phyloP scores from a whole-genome alignment of 2,113 vertebrate species.

The Odontesthes bonariensis region DNA sequence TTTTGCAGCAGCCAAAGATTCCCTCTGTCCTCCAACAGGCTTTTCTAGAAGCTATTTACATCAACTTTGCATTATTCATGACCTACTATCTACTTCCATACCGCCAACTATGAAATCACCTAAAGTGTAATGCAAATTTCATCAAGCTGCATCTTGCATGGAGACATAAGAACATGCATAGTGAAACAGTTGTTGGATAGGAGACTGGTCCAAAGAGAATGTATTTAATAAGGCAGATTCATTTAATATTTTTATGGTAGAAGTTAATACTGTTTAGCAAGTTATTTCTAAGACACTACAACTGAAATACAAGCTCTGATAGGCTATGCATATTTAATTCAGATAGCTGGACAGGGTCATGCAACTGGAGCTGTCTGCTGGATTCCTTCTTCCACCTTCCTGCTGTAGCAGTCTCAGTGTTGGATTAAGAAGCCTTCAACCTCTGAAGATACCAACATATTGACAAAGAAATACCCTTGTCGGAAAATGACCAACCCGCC shows the following conservation, averaged over 20 bases:
- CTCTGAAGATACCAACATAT: too few relatives aligned
- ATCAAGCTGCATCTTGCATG: not conserved
- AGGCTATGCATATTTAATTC: slow-evolving; percentile 8
- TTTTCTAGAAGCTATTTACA: slow-evolving; percentile 15
- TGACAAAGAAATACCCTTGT: too few relatives aligned
- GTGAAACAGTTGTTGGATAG: not conserved
- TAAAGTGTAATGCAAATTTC: slow-evolving; percentile 18
- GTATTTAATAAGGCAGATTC: too few relatives aligned
- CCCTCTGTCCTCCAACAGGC: slow-evolving; percentile 3
- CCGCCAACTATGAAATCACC: not conserved
- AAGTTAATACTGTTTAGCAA: slow-evolving; percentile 4
- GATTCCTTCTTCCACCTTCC: slow-evolving; percentile 4
- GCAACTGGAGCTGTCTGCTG: slow-evolving; percentile 3
- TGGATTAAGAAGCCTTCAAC: too few relatives aligned
- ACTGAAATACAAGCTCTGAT: not conserved
- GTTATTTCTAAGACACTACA: slow-evolving; percentile 13
- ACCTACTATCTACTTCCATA: not conserved
- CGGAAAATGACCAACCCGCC: too few relatives aligned
- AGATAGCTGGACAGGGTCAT: not conserved
- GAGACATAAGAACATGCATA: accelerated
- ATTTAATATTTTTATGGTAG: not conserved
- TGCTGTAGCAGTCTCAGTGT: too few relatives aligned
- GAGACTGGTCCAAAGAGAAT: not conserved
- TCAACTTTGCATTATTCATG: slow-evolving; percentile 30
- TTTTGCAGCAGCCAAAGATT: not conserved